Percentiles rank a stretch among this genome's conserved stretches.
Conservation (phyloP, 2,113 vertebrate species). For the Orycteropus afer region DNA sequence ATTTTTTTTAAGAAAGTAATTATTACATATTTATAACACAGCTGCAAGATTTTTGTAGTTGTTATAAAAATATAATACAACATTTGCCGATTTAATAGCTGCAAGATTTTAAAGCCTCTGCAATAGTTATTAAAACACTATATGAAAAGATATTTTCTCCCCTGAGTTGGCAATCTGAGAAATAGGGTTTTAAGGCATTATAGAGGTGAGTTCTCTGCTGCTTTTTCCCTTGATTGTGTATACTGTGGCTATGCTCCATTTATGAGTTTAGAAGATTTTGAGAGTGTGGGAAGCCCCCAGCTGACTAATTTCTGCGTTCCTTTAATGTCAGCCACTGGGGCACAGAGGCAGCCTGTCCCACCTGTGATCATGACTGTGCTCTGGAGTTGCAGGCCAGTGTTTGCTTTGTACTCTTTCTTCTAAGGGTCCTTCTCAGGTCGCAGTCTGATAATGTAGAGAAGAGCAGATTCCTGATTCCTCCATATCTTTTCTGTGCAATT, state of each 20-base stretch:
- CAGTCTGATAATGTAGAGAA: background rate
- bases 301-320: background rate
- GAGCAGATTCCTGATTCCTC: background rate
- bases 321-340: background rate
- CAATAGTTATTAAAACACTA: background rate
- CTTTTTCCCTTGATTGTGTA: background rate
- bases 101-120: background rate
- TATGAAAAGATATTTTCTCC: background rate
- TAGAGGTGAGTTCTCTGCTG: background rate
- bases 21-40: background rate
- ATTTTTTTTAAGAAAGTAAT: background rate
- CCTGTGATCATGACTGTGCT: background rate
- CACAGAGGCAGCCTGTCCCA: background rate
- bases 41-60: background rate
- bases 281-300: background rate
- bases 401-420: background rate
- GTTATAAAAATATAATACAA: background rate
- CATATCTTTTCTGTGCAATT: background rate
- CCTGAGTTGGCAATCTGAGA: background rate
- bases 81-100: background rate
- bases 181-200: background rate
- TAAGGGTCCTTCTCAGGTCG: background rate
- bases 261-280: background rate
- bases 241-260: background rate
- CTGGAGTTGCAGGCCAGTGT: background rate